These are phyloP conservation scores for Peromyscus californicus DNA, from an alignment of 2,113 vertebrate genomes.

Conservation along the genomic window DNA sequence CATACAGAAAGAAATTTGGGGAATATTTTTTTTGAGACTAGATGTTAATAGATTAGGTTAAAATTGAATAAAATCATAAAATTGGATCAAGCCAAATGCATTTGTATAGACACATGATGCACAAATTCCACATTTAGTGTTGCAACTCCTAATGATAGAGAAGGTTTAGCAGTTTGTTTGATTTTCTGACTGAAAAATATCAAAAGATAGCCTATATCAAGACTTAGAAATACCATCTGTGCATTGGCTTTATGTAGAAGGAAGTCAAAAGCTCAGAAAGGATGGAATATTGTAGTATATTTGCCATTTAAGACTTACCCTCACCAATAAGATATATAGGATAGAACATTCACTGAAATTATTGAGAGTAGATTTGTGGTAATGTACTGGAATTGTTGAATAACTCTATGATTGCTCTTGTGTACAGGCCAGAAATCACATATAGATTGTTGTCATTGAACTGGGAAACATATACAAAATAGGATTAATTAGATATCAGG, in stretches of 20 bases:
- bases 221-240: too few species aligned
- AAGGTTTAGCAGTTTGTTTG: not conserved
- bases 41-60: not conserved
- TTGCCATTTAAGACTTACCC: not conserved
- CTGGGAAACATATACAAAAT: not conserved
- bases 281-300: not conserved
- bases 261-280: not conserved
- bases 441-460: not conserved
- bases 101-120: not conserved
- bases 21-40: not conserved
- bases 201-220: not conserved
- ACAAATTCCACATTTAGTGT: not conserved
- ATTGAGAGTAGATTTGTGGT: not conserved
- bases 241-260: not conserved
- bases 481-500: not conserved
- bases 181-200: not conserved
- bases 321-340: not conserved
- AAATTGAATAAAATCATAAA: not conserved
- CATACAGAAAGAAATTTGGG: not conserved
- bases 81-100: not conserved
- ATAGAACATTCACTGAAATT: not conserved
- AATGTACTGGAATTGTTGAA: not conserved
- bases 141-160: not conserved
- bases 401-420: not conserved
- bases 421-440: not conserved